Conservation (phyloP, 2,888 invertebrate genomes). For the Alloplasta piceator region DNA sequence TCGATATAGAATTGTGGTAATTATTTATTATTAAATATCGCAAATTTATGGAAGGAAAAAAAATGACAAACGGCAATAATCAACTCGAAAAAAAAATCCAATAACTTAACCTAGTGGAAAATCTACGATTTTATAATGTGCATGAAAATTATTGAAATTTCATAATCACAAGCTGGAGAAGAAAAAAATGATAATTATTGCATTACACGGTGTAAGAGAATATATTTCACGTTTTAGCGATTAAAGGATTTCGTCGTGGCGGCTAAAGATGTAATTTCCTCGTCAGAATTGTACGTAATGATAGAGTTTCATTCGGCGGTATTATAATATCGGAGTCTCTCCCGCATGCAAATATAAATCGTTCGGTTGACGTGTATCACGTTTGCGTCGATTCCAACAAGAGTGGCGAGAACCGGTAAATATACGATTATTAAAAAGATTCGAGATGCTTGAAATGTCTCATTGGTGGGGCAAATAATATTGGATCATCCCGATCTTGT, state of each 20-base stretch:
- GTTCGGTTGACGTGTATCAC: neutral
- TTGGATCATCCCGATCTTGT: constrained; percentile 37
- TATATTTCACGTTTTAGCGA: constrained; percentile 12
- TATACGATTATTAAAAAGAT: neutral
- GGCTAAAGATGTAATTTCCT: constrained; percentile 18
- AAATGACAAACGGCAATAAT: too few species aligned
- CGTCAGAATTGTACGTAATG: constrained; percentile 7
- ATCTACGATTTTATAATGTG: too few species aligned
- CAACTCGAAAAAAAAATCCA: too few species aligned
- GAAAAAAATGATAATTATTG: neutral
- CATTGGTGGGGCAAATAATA: constrained; percentile 7
- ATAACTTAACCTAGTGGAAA: too few species aligned
- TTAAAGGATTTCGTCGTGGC: neutral
- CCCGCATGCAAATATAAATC: too few species aligned
- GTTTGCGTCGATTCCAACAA: neutral
- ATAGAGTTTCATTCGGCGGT: too few species aligned
- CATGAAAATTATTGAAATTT: too few species aligned
- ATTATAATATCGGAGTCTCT: too few species aligned
- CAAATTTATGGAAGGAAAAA: too few species aligned
- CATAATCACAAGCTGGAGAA: neutral
- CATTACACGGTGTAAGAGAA: neutral
- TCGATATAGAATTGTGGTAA: too few species aligned
- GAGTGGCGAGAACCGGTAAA: neutral
- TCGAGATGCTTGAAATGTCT: constrained; percentile 35
- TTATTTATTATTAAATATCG: too few species aligned